Base-by-base conservation (phyloP, 1,140 invertebrate species). In the Apolygus lucorum region DNA sequence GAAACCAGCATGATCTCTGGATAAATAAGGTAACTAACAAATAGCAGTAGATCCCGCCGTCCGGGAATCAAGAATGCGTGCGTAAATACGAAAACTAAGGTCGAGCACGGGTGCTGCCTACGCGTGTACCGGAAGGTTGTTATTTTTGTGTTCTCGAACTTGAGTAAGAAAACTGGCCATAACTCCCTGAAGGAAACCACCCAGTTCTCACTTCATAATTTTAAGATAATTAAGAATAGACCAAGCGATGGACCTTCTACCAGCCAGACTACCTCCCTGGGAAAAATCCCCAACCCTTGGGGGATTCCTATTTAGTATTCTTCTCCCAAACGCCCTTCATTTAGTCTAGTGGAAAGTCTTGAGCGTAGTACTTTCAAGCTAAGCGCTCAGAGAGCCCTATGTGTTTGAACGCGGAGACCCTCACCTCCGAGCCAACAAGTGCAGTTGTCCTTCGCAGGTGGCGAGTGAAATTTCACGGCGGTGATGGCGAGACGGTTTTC, bases 391-490 rank as follows among this genome's bases (percentile, higher is more conserved):
- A 11, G 22, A 24, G 11, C 4, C 11, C 11, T 11, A 14, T 59
- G 2, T 11, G 4, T 17, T 8, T 59, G 22, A 59, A 11, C 22
- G 22, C 22, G 22, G 22, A 59, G 22, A 11, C 2, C 4, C 65
- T 77, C 80, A 87, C 86, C 90, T 77, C 92, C 92, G 13, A 94
- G 79, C 93, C 93, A 95, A 27, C 87, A 84, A 2, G 88, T 86
- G 76, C 89, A 95, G 81, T 96, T 96, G 66, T 90, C 86, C 76
- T 91, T 90, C 52, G 86, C 86, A 2, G 92, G 91, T 24, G 87
- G 80, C 14, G 81, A 81, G 76, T 93, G 91, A 76, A 94, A 90
- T 77, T 88, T 88, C 74, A 93, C 90, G n/a, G 78, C 81, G 70
- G 84, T 80, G 17, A 91, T 76, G 73, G 85, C 84, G 24, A 92